Evolutionary conservation across 2,888 invertebrate species (phyloP).

Genomic region (Pherbina coryleti): DNA sequence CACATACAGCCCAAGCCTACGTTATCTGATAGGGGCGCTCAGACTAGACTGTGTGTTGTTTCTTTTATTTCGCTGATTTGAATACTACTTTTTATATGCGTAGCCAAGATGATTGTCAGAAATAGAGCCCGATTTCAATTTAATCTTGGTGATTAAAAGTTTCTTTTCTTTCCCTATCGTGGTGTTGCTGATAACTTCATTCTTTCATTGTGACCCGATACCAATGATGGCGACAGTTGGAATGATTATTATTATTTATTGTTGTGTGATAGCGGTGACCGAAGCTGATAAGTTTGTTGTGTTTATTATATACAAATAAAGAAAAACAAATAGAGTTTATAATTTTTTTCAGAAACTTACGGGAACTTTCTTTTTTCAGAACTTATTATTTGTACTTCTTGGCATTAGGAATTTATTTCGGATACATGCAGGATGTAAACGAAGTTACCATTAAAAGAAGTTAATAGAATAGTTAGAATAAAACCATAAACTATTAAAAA

Average conservation of each 20-base stretch:
- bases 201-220: neutral
- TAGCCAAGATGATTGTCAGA: neutral
- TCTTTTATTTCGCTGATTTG: neutral
- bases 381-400: no score
- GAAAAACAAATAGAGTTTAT: neutral
- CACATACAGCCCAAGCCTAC: neutral
- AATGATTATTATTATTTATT: slow-evolving; percentile 28
- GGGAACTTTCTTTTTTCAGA: no score
- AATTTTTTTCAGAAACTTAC: neutral
- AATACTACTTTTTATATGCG: neutral
- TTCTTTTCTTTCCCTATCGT: neutral
- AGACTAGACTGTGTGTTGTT: neutral
- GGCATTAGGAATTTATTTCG: no score
- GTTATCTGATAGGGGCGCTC: neutral
- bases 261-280: neutral
- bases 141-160: slow-evolving; percentile 13
- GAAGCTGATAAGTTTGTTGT: slow-evolving; percentile 1
- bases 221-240: neutral
- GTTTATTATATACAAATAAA: neutral
- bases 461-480: no score
- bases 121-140: slow-evolving; percentile 1
- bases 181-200: slow-evolving; percentile 11
- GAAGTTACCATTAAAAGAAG: no score
- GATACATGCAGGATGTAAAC: no score
- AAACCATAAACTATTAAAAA: no score